phyloP scores from a whole-genome alignment of 2,888 invertebrate genomes.

The Rotaria sp. region DNA sequence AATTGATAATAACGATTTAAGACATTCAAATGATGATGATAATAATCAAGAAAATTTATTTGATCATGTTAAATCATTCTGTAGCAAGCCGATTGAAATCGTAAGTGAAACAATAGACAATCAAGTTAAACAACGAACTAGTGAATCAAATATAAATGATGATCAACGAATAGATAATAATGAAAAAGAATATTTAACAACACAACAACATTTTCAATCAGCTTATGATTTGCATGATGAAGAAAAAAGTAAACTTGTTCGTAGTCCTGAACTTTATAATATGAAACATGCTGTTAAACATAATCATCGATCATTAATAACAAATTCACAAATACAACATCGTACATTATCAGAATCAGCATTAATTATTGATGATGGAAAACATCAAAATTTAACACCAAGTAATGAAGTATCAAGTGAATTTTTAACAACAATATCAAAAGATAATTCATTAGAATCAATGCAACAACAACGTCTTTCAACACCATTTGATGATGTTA shows the following conservation, averaged over 20 bases:
- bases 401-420: background rate
- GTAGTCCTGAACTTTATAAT: constrained; percentile 1
- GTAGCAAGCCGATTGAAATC: background rate
- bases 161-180: background rate
- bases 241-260: constrained; percentile 25
- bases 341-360: constrained; percentile 17
- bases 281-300: background rate
- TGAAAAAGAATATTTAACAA: background rate
- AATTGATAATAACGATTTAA: background rate
- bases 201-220: constrained; percentile 13
- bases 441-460: background rate
- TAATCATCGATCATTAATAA: background rate
- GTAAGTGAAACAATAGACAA: background rate
- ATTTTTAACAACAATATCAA: constrained; percentile 10
- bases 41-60: background rate
- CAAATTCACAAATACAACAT: background rate
- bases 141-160: background rate
- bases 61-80: background rate
- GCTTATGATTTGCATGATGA: background rate
- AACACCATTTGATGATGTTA: background rate
- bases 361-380: background rate
- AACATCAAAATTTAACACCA: background rate
- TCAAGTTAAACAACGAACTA: background rate
- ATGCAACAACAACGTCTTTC: background rate
- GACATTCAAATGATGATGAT: background rate